These are phyloP conservation scores for Hesperophylax magnus DNA, from an alignment of 1,140 invertebrate species.

Conservation along the genomic window DNA sequence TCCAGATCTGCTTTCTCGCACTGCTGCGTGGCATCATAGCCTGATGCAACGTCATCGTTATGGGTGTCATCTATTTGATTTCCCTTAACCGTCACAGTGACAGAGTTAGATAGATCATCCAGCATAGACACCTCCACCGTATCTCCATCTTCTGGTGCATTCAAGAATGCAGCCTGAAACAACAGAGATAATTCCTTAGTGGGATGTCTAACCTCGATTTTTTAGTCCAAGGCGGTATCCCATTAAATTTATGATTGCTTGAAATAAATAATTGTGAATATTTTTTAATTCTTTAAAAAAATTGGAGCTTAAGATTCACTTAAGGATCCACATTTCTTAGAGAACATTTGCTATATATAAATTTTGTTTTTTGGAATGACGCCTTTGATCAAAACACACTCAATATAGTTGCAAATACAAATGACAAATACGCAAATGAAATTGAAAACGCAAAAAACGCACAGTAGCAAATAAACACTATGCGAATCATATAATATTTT, in stretches of 20 bases:
- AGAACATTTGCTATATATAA: neutral
- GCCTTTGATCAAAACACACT: no score
- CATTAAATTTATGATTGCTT: no score
- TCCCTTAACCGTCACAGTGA: conserved; percentile 4
- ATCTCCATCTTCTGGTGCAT: conserved; percentile 24
- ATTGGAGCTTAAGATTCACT: neutral
- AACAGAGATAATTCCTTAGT: no score
- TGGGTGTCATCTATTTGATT: conserved; percentile 33
- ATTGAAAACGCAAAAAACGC: no score
- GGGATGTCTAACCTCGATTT: no score
- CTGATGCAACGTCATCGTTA: conserved; percentile 4
- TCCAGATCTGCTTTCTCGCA: conserved; percentile 54
- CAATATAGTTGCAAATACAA: no score
- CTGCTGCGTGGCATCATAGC: conserved; percentile 42
- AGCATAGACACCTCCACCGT: conserved; percentile 30
- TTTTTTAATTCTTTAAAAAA: neutral
- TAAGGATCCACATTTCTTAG: no score
- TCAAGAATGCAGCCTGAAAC: conserved; percentile 47
- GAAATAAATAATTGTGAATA: no score
- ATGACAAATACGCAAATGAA: no score
- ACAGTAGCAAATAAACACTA: no score
- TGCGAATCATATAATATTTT: no score
- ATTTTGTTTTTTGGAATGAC: neutral
- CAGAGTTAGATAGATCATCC: conserved; percentile 34
- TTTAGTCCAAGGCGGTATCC: no score